Conservation (phyloP, 2,113 vertebrate species). For the Heterocephalus glaber region DNA sequence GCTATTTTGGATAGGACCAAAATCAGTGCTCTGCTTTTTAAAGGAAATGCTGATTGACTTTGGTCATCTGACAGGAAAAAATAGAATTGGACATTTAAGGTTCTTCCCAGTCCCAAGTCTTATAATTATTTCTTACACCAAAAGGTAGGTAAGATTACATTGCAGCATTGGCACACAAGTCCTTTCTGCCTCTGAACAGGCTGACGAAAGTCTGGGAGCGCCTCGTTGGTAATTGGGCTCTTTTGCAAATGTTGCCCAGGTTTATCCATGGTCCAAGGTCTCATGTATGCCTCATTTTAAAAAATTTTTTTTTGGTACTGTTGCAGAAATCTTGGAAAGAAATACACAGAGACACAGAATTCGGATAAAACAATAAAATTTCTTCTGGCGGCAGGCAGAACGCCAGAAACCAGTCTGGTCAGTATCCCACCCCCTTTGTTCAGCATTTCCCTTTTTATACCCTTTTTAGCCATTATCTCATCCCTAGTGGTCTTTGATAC, state of each 20-base stretch:
- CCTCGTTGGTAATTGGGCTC: neutral
- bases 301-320: too few species aligned
- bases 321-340: too few species aligned
- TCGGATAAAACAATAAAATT: too few species aligned
- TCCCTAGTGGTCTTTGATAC: too few species aligned
- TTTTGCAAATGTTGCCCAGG: accelerated
- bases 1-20: neutral
- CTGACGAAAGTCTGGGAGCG: neutral
- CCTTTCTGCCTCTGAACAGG: neutral
- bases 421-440: too few species aligned
- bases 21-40: constrained; percentile 17
- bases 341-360: too few species aligned
- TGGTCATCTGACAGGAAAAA: constrained; percentile 24
- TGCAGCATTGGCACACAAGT: neutral
- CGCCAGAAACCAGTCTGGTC: too few species aligned
- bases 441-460: too few species aligned
- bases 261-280: neutral
- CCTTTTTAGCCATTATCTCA: too few species aligned
- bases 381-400: too few species aligned
- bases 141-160: neutral
- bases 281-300: neutral
- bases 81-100: neutral
- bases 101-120: neutral
- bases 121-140: constrained; percentile 21
- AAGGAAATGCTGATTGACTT: constrained; percentile 26